Conservation (phyloP, 2,113 vertebrate genomes). For the Muntiacus muntjak region DNA sequence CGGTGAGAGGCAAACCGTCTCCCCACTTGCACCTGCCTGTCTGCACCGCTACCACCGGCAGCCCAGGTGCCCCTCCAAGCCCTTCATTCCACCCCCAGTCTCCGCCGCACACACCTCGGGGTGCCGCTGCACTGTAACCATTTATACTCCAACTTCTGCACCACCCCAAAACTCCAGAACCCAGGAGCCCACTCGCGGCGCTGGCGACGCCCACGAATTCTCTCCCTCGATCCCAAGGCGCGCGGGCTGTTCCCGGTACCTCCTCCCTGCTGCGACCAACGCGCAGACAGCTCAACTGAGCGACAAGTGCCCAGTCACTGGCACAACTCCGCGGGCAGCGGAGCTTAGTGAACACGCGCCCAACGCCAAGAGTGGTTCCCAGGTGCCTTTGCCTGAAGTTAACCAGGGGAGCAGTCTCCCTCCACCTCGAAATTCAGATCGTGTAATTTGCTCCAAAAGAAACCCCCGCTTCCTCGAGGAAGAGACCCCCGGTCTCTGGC, state of each 20-base stretch:
- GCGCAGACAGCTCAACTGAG: not conserved
- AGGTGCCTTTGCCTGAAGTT: not conserved
- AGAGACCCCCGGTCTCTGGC: not conserved
- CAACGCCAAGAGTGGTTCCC: not conserved
- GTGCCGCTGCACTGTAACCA: not conserved
- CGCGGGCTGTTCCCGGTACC: not conserved
- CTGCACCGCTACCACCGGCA: not conserved
- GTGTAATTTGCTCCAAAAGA: not conserved
- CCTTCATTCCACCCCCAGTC: not conserved
- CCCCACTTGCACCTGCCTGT: constrained; percentile 54
- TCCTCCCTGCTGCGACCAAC: not conserved
- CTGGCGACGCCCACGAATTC: not conserved
- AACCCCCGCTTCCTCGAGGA: not conserved
- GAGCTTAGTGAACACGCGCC: not conserved
- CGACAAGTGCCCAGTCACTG: not conserved
- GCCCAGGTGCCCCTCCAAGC: constrained; percentile 28
- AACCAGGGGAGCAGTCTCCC: not conserved
- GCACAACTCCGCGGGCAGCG: not conserved
- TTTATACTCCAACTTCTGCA: not conserved
- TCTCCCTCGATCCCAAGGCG: not conserved
- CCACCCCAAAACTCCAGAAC: not conserved
- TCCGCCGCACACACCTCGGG: not conserved
- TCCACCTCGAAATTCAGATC: not conserved
- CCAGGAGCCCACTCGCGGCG: not conserved
- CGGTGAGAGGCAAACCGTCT: constrained; percentile 31